Conservation (phyloP, 1,140 invertebrate species). For the Papilio dardanus region DNA sequence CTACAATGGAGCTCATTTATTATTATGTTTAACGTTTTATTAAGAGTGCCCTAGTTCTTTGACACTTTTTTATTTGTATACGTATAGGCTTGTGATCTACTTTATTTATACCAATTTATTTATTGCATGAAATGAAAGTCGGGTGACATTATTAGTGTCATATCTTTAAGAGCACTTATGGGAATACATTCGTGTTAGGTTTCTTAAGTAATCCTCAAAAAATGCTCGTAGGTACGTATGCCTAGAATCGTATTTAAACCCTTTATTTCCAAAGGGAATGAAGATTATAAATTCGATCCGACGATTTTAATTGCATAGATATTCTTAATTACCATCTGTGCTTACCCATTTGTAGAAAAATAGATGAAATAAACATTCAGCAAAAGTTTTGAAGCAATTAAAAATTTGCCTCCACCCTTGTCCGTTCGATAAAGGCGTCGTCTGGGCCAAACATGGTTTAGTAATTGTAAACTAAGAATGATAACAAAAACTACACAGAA, state of each 20-base stretch:
- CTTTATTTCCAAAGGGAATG: neutral
- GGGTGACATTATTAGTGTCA: neutral
- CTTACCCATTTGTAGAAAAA: neutral
- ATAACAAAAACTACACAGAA: neutral
- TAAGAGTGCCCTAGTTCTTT: neutral
- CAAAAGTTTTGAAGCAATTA: neutral
- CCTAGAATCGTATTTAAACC: neutral
- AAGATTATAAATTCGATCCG: neutral
- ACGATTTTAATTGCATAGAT: neutral
- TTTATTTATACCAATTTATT: neutral
- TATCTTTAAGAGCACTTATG: neutral
- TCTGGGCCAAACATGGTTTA: neutral
- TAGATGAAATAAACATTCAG: neutral
- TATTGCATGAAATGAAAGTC: neutral
- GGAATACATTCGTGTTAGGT: conserved; percentile 11
- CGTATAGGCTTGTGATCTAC: neutral
- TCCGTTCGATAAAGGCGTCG: neutral
- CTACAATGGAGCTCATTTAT: too few relatives aligned
- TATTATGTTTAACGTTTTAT: too few relatives aligned
- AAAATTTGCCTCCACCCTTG: neutral
- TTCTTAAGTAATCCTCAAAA: neutral
- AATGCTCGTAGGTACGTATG: too few relatives aligned
- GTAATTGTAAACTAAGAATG: neutral
- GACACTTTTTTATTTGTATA: neutral
- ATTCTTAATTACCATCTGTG: neutral